phyloP scores from a whole-genome alignment of 2,888 invertebrate genomes.

The Mimachlamys varia region DNA sequence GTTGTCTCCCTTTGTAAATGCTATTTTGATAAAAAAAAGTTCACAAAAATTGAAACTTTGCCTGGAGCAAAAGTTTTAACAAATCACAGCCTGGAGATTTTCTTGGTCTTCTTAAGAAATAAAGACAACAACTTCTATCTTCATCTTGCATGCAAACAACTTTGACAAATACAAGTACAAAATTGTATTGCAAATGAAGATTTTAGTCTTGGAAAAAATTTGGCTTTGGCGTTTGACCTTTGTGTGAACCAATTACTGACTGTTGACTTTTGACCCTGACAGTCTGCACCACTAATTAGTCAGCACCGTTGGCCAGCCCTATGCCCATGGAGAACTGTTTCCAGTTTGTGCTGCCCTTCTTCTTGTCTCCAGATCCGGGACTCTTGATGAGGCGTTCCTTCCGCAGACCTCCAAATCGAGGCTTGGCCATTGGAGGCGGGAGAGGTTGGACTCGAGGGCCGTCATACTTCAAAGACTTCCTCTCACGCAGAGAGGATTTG shows the following conservation, averaged over 20 bases:
- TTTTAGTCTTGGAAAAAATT: neutral
- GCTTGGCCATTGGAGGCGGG: constrained; percentile 64
- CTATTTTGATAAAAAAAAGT: too few relatives aligned
- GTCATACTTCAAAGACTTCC: constrained; percentile 66
- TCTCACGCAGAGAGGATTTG: constrained; percentile 68
- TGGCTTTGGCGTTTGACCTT: neutral
- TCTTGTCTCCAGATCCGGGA: constrained; percentile 48
- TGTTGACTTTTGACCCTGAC: neutral
- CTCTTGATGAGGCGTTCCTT: constrained; percentile 53
- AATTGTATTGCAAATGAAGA: neutral
- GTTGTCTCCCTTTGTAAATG: too few relatives aligned
- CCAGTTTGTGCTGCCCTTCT: constrained; percentile 58
- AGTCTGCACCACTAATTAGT: neutral
- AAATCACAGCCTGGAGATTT: too few relatives aligned
- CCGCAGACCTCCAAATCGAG: constrained; percentile 56
- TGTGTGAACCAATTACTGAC: neutral
- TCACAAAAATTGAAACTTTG: too few relatives aligned
- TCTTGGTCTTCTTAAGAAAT: too few relatives aligned
- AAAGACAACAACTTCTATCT: too few relatives aligned
- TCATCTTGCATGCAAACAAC: too few relatives aligned
- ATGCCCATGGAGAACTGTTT: constrained; percentile 55
- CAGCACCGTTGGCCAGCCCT: constrained; percentile 40
- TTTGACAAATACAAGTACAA: neutral
- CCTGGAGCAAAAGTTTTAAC: too few relatives aligned
- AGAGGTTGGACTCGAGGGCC: constrained; percentile 70